Evolutionary conservation across 2,797 vertebrate species (phyloP).

Genomic region (Lagorchestes hirsutus): DNA sequence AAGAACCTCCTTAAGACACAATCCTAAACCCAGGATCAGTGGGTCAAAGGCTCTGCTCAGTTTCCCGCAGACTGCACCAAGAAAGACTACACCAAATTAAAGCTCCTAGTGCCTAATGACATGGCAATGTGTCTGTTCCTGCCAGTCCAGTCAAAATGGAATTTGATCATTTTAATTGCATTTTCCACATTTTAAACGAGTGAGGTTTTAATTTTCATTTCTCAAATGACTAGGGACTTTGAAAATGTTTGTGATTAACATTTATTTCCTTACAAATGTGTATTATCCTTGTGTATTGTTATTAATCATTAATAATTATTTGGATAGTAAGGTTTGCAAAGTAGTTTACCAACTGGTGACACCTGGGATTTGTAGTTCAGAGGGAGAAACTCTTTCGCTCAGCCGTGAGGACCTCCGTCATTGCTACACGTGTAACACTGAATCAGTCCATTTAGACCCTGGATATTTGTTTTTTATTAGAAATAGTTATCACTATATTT

Average conservation of each 20-base stretch:
- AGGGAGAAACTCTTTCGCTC: not conserved
- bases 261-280: not conserved
- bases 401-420: not conserved
- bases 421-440: not conserved
- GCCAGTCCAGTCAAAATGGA: not conserved
- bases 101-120: not conserved
- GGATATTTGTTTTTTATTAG: not conserved
- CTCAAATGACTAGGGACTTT: not conserved
- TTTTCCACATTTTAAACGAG: not conserved
- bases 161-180: not conserved
- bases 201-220: not conserved
- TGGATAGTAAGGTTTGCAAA: not conserved
- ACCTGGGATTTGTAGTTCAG: not conserved
- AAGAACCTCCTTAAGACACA: not conserved
- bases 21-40: not conserved
- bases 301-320: not conserved
- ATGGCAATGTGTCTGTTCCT: not conserved
- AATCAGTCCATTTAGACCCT: not conserved
- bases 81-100: not conserved
- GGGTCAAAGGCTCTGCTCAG: not conserved
- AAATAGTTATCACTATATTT: not conserved
- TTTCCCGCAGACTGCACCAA: not conserved
- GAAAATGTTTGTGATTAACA: not conserved
- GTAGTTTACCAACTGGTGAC: not conserved
- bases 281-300: not conserved